Base-by-base conservation (phyloP, 2,113 vertebrate genomes). In the Trematocara zebra region DNA sequence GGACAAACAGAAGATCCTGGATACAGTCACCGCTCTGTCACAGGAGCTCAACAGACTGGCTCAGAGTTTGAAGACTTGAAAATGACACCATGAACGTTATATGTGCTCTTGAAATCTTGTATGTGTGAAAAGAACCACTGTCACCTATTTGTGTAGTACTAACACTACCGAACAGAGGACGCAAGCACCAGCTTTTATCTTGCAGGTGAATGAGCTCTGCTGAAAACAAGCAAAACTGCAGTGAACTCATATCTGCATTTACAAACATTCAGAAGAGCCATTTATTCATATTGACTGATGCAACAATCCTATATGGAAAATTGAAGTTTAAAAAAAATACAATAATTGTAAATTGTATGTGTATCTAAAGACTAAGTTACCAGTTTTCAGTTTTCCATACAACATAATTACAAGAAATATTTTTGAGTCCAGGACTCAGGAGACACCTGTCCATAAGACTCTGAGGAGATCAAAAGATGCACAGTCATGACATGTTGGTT, bases 21-120 rank as follows among this genome's bases (percentile, higher is more conserved):
- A 96, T 52, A 96, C 97, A 0, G 97, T 98, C 59, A 98, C 96
- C 0, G 95, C 96, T 12, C 95, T 98, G 61, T 98, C 98, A 3
- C 97, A 98, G 94, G 97, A 97, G 84, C 96, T 98, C 74, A 98
- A 98, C 92, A 95, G 93, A 52, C 92, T 97, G 4, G 97, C 96
- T 0, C 97, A 97, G 85, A 96, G 80, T 80, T 91, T 95, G 6
- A 95, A 57, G 88, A 57, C 83, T 31, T 95, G 78, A 88, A 40
- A 47, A 37, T 26, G 8, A 37, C 15, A 23, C 4, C 47, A 67
- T 15, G 4, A 23, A 40, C 2, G 2, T 56, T 44, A 11, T 11
- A 74, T 37, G 14, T 42, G 20, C 26, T 35, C 76, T 80, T 11
- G 18, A 80, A 35, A 44, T 47, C 31, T 4, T 74, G n/a, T 31